These are phyloP conservation scores for Ahaetulla prasina DNA, from an alignment of 2,113 vertebrate genomes.

Conservation along the genomic window DNA sequence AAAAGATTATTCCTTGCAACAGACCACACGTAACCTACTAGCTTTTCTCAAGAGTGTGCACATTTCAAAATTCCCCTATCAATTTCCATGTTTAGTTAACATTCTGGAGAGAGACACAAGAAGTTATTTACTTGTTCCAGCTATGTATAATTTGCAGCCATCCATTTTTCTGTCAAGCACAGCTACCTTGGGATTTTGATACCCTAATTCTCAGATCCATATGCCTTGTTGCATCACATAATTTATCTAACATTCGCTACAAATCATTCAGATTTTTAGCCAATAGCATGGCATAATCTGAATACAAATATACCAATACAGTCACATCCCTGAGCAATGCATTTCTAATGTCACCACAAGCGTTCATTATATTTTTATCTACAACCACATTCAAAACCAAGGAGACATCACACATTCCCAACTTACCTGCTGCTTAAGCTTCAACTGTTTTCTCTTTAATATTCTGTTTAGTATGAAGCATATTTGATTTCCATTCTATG, in stretches of 20 bases:
- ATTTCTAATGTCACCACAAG: neutral
- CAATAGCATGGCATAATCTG: neutral
- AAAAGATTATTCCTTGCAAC: neutral
- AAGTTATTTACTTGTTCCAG: neutral
- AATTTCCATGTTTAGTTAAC: neutral
- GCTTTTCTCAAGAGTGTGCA: neutral
- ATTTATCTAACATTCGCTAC: neutral
- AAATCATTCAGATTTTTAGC: neutral
- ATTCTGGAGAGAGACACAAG: neutral
- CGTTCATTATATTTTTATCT: neutral
- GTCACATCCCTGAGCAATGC: neutral
- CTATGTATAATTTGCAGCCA: neutral
- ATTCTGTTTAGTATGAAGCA: neutral
- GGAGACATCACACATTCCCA: neutral
- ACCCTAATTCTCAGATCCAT: neutral
- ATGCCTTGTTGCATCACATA: neutral
- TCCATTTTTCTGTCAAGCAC: neutral
- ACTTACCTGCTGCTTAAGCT: neutral
- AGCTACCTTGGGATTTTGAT: neutral
- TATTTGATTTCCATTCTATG: neutral
- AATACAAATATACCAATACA: neutral
- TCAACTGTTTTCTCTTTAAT: neutral
- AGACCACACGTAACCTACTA: neutral
- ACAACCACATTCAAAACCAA: neutral
- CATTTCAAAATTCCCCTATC: neutral